These are phyloP conservation scores for Coregonus suidteri DNA, from an alignment of 2,797 vertebrate species.

Conservation along the genomic window DNA sequence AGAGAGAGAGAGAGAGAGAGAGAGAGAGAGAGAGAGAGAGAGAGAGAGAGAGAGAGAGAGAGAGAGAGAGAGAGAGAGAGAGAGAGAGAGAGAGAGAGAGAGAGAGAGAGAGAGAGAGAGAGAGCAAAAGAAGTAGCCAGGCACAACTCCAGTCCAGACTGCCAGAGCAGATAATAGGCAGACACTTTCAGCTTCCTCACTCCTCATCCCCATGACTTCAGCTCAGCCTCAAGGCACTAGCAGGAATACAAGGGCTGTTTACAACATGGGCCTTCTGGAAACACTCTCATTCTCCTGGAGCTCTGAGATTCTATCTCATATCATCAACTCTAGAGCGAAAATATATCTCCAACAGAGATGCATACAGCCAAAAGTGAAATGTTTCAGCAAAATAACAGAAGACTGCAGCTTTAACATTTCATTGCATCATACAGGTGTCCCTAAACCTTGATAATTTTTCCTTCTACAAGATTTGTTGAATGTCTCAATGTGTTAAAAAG, in stretches of 20 bases:
- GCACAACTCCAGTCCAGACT: conserved; percentile 47
- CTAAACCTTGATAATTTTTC: conserved; percentile 13
- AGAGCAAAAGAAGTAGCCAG: too few relatives aligned
- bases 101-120: too few relatives aligned
- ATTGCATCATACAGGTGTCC: conserved; percentile 29
- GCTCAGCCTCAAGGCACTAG: conserved; percentile 2
- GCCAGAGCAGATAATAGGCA: conserved; percentile 40
- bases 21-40: too few relatives aligned
- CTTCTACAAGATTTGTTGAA: conserved; percentile 13
- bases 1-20: too few relatives aligned
- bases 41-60: too few relatives aligned
- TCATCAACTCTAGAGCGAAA: neutral
- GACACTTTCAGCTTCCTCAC: conserved; percentile 51
- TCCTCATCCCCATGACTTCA: conserved; percentile 49
- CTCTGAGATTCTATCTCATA: neutral
- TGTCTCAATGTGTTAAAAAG: conserved; percentile 44
- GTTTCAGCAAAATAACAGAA: conserved; percentile 27
- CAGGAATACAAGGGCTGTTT: conserved; percentile 45
- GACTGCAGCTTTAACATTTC: conserved; percentile 28
- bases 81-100: too few relatives aligned
- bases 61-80: too few relatives aligned
- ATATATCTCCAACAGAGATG: neutral
- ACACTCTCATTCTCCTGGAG: neutral
- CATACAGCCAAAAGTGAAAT: conserved; percentile 5
- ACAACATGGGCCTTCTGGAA: conserved; percentile 43